A percentile compares a stretch with the other conserved stretches of the same genome.
Evolutionary conservation across 1,140 invertebrate species (phyloP).

Genomic region (Pygmarrhopalites habei): DNA sequence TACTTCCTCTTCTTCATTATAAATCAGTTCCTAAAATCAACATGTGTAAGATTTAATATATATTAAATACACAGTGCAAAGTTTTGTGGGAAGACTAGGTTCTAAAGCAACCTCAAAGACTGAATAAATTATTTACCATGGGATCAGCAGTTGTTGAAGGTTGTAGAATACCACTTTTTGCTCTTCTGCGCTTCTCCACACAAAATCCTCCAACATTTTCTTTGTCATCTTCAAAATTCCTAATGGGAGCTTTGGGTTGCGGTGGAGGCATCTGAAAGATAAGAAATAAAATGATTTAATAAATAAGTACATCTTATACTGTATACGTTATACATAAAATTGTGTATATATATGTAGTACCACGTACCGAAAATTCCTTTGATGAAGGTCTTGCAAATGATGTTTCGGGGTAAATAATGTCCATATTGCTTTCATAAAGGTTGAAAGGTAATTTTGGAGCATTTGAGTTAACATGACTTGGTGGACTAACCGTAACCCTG

Average conservation of each 20-base stretch:
- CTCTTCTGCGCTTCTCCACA: background rate
- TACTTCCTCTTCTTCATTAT: constrained; percentile 3
- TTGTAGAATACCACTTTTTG: background rate
- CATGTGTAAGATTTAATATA: background rate
- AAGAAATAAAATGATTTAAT: no score
- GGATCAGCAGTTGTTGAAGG: constrained; percentile 6
- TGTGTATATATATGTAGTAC: no score
- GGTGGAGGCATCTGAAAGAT: background rate
- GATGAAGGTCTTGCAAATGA: no score
- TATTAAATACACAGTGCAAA: background rate
- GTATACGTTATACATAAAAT: no score
- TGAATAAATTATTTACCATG: background rate
- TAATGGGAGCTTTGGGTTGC: background rate
- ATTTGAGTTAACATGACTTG: no score
- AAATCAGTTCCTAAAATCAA: constrained; percentile 3
- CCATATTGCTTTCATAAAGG: constrained; percentile 4
- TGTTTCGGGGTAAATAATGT: no score
- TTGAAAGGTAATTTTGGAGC: background rate
- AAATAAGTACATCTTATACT: no score
- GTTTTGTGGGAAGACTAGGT: no score
- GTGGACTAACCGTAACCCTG: no score
- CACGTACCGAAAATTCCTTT: no score
- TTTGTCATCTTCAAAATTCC: background rate
- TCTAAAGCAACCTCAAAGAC: no score
- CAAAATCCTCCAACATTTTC: background rate